Base-by-base conservation (phyloP, 2,113 vertebrate species). In the Typhlomys cinereus region DNA sequence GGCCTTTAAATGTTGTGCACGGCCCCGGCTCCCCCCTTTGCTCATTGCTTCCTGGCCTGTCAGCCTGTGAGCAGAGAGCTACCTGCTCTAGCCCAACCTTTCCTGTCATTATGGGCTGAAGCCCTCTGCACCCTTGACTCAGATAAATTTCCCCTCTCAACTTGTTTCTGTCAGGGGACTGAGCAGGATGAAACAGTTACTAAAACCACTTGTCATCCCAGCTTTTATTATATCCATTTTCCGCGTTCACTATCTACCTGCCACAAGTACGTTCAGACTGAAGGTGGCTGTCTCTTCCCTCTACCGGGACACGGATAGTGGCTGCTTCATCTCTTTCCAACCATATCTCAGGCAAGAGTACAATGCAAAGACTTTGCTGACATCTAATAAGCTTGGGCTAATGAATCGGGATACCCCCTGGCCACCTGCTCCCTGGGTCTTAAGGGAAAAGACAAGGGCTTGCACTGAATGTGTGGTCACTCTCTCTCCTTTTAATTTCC, bases 371-470 rank as follows among this genome's bases (percentile, higher is more conserved):
- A 71, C 10, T 89, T 89, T 44, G 48, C 82, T 69, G 78, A 90
- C 69, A 74, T 74, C 61, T 93, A 92, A 94, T 82, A 85, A 94
- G 52, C 69, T 66, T 10, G 41, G 36, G 46, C 36, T 96, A 95
- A 95, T 94, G 93, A 94, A 92, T 87, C 44, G 52, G 61, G 91
- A 52, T 87, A 89, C n/a, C 44, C 61, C 36, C 48, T 13, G 31
- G 61, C 89, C 94, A 95, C 91, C 93, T 96, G 94, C 84, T 96
- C 93, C 89, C 78, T 39, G 57, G 41, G 79, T 81, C 93, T 91
- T 88, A 39, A 66, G 92, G 95, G 96, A 96, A 85, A 93, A 92
- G 31, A 78, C 0, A 9, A n/a, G 48, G 59, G 14, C 82, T 78
- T 67, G 36, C 44, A 74, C 23, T 62, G 92, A 94, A 76, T 93